phyloP scores from a whole-genome alignment of 2,888 invertebrate genomes.

The Acrobasis repandana region DNA sequence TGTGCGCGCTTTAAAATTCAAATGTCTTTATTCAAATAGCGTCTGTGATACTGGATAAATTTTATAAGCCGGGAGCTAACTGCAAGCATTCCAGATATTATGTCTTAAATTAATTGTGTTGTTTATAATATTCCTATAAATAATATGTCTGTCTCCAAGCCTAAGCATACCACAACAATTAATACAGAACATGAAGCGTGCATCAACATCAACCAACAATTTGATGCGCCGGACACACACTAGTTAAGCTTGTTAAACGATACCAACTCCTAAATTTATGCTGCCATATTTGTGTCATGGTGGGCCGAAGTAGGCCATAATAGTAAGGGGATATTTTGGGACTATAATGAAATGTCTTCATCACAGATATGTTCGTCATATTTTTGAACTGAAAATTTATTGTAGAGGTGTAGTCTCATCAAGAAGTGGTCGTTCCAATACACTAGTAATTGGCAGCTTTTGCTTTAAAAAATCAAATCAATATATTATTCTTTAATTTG shows the following conservation, averaged over 20 bases:
- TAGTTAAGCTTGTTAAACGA: constrained; percentile 78
- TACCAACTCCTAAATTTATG: constrained; percentile 75
- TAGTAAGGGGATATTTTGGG: neutral
- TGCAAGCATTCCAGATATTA: too few relatives aligned
- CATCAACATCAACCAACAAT: constrained; percentile 61
- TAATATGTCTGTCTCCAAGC: constrained; percentile 2
- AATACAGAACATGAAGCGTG: constrained; percentile 57
- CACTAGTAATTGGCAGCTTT: too few relatives aligned
- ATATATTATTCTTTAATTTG: too few relatives aligned
- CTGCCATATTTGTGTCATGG: constrained; percentile 68
- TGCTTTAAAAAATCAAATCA: too few relatives aligned
- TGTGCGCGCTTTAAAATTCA: too few relatives aligned
- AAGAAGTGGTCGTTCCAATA: too few relatives aligned
- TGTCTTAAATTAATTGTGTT: neutral
- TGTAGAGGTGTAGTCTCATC: too few relatives aligned
- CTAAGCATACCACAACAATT: constrained; percentile 40
- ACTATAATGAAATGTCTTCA: neutral
- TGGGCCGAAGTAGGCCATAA: constrained; percentile 50
- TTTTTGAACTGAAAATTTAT: too few relatives aligned
- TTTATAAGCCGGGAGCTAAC: too few relatives aligned
- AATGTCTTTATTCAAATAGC: too few relatives aligned
- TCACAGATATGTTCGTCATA: too few relatives aligned
- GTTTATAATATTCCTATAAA: neutral
- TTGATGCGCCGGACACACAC: constrained; percentile 66
- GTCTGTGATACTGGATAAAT: too few relatives aligned